phyloP scores from a whole-genome alignment of 2,888 invertebrate species.

The Melanotus villosus region DNA sequence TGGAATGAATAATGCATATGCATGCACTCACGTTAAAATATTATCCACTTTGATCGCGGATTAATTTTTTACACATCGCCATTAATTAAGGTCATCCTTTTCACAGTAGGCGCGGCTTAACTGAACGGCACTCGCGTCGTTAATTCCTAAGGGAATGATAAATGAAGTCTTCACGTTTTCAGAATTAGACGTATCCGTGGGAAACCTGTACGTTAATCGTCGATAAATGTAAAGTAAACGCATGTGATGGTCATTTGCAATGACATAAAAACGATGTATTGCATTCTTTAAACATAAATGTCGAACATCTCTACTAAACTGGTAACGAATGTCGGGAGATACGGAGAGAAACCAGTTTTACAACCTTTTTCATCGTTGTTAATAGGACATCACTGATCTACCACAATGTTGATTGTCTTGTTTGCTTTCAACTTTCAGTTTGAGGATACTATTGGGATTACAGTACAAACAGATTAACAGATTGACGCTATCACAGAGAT shows the following conservation, averaged over 20 bases:
- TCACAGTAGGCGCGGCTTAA: background rate
- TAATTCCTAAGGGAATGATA: background rate
- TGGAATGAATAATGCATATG: slow-evolving; percentile 19
- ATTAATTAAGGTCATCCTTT: background rate
- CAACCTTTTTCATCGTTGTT: too few relatives aligned
- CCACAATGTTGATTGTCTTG: too few relatives aligned
- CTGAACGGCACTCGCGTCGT: background rate
- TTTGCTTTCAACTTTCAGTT: too few relatives aligned
- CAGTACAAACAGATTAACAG: too few relatives aligned
- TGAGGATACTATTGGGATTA: too few relatives aligned
- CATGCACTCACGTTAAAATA: slow-evolving; percentile 2
- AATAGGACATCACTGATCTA: too few relatives aligned
- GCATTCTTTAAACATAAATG: background rate
- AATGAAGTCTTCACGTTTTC: background rate
- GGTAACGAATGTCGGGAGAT: background rate
- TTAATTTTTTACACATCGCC: background rate
- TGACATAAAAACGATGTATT: background rate
- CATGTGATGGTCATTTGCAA: background rate
- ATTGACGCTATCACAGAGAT: too few relatives aligned
- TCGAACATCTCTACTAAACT: background rate
- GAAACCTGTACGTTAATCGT: background rate
- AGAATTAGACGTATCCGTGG: background rate
- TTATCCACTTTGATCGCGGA: background rate
- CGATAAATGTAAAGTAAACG: background rate
- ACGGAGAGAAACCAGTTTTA: background rate